These are phyloP conservation scores for Gymnarchus niloticus DNA, from an alignment of 2,113 vertebrate genomes.

Conservation along the genomic window DNA sequence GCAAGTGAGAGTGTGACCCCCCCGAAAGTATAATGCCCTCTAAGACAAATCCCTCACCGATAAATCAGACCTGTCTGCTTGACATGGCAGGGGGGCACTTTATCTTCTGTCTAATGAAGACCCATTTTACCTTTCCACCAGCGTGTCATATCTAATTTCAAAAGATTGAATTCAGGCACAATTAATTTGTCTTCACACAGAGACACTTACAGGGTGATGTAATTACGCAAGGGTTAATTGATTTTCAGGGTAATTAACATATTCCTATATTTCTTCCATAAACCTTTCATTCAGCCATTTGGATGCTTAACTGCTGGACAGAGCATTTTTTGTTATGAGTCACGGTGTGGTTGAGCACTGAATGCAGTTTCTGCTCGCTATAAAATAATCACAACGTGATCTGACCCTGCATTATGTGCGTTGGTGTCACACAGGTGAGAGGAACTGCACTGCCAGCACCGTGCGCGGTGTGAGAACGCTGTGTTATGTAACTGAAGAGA, in stretches of 20 bases:
- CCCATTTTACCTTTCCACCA: slow-evolving; percentile 5
- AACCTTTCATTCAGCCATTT: slow-evolving; percentile 19
- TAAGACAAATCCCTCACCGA: background rate
- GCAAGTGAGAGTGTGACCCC: background rate
- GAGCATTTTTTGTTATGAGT: background rate
- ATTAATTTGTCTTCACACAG: slow-evolving; percentile 7
- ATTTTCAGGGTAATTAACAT: slow-evolving; percentile 16
- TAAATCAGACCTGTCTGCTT: background rate
- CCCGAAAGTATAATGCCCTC: background rate
- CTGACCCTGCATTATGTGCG: background rate
- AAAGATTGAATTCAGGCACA: slow-evolving; percentile 18
- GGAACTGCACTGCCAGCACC: background rate
- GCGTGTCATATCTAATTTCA: slow-evolving; percentile 10
- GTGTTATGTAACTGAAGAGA: background rate
- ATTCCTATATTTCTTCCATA: background rate
- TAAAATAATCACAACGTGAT: background rate
- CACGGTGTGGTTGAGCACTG: background rate
- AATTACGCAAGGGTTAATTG: slow-evolving; percentile 21
- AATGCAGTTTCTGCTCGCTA: background rate
- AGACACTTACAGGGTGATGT: slow-evolving; percentile 4
- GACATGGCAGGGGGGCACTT: background rate
- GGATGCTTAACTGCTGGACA: background rate
- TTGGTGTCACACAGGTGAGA: background rate
- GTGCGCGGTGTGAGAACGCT: background rate
- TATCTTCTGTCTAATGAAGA: slow-evolving; percentile 3